Conservation (phyloP, 1,140 invertebrate genomes). For the Aphidius gifuensis region DNA sequence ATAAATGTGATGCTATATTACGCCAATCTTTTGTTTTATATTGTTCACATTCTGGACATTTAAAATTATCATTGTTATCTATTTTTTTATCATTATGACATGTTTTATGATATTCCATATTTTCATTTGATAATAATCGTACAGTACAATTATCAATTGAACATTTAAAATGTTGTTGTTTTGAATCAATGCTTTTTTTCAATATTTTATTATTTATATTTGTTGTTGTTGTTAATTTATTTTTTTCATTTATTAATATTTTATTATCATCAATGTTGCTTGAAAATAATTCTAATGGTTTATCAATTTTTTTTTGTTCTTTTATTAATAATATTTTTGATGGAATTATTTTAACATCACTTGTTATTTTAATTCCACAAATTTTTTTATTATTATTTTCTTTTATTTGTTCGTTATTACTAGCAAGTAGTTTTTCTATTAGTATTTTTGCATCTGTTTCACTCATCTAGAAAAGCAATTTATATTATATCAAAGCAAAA, state of each 20-base stretch:
- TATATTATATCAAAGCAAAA: not conserved
- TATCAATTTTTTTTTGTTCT: no score
- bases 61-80: slow-evolving; percentile 29
- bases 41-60: slow-evolving; percentile 49
- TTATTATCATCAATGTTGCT: no score
- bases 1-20: slow-evolving; percentile 50
- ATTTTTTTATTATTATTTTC: not conserved
- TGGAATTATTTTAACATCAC: no score
- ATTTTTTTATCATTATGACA: slow-evolving; percentile 41
- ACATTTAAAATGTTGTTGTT: slow-evolving; percentile 26
- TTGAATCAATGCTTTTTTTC: not conserved
- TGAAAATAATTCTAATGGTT: no score
- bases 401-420: not conserved
- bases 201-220: not conserved
- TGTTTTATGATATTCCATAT: slow-evolving; percentile 51
- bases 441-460: slow-evolving; percentile 13
- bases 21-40: slow-evolving; percentile 41
- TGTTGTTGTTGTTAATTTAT: no score
- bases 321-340: no score
- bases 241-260: no score
- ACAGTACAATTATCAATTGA: slow-evolving; percentile 42
- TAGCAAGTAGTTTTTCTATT: not conserved
- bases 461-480: slow-evolving; percentile 13
- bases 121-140: slow-evolving; percentile 43
- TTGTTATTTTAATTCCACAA: not conserved